Evolutionary conservation across 2,888 invertebrate genomes (phyloP).

Genomic region (Lysandra coridon): DNA sequence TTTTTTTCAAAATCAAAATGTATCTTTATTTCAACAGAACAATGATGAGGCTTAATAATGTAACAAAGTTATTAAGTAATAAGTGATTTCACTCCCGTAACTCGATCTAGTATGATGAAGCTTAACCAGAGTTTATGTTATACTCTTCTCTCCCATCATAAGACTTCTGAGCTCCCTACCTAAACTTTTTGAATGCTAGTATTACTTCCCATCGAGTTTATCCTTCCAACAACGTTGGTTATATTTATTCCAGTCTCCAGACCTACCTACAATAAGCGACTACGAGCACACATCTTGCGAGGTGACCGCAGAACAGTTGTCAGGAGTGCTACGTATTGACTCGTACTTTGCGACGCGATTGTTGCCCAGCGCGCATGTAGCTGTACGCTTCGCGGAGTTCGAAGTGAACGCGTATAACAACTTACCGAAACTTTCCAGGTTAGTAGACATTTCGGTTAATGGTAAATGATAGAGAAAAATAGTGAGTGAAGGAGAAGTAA

Average conservation of each 20-base stretch:
- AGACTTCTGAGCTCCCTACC: not conserved
- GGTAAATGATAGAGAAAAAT: too few relatives aligned
- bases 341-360: conserved; percentile 67
- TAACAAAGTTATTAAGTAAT: too few relatives aligned
- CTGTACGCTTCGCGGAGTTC: conserved; percentile 47
- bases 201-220: not conserved
- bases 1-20: too few relatives aligned
- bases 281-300: conserved; percentile 25
- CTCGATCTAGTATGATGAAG: too few relatives aligned
- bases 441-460: conserved; percentile 28
- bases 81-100: too few relatives aligned
- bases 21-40: too few relatives aligned
- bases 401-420: conserved; percentile 57
- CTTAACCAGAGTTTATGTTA: too few relatives aligned
- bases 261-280: conserved; percentile 28
- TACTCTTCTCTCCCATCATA: too few relatives aligned
- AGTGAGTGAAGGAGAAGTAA: too few relatives aligned
- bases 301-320: conserved; percentile 58
- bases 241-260: conserved; percentile 27
- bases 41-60: not conserved
- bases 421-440: conserved; percentile 53
- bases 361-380: conserved; percentile 48
- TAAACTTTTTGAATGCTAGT: not conserved
- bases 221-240: not conserved
- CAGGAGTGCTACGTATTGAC: conserved; percentile 73